phyloP scores from a whole-genome alignment of 2,113 vertebrate genomes.

The Talpa occidentalis region DNA sequence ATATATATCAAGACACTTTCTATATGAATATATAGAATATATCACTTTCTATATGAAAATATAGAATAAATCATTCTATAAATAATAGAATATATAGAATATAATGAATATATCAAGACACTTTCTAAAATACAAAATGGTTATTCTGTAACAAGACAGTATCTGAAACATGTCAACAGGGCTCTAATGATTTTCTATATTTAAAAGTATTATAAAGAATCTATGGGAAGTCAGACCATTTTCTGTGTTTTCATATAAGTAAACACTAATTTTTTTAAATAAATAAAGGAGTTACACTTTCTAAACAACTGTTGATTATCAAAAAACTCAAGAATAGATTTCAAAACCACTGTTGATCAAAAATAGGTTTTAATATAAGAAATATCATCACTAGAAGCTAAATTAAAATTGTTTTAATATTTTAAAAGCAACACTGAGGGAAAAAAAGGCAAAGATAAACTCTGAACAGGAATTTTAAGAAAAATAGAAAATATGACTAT shows the following conservation, averaged over 20 bases:
- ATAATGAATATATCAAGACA: background rate
- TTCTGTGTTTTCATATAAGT: conserved; percentile 18
- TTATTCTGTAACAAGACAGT: background rate
- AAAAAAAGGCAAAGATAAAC: conserved; percentile 13
- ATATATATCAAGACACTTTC: background rate
- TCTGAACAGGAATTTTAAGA: conserved; percentile 38
- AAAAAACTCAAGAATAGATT: background rate
- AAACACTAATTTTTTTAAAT: background rate
- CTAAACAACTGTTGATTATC: background rate
- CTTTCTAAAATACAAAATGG: conserved; percentile 31
- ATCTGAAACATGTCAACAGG: conserved; percentile 23
- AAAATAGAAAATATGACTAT: background rate
- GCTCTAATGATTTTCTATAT: background rate
- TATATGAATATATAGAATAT: no score
- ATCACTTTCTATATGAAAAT: no score
- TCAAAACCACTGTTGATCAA: conserved; percentile 32
- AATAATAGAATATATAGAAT: no score
- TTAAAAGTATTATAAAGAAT: conserved; percentile 45
- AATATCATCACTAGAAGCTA: background rate
- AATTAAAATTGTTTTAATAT: background rate
- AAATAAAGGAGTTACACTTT: conserved; percentile 10
- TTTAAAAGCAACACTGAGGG: conserved; percentile 40
- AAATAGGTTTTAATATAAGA: conserved; percentile 8
- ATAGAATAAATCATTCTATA: no score
- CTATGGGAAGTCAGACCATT: background rate